phyloP scores from a whole-genome alignment of 2,888 invertebrate species.

The Neoascia interrupta region DNA sequence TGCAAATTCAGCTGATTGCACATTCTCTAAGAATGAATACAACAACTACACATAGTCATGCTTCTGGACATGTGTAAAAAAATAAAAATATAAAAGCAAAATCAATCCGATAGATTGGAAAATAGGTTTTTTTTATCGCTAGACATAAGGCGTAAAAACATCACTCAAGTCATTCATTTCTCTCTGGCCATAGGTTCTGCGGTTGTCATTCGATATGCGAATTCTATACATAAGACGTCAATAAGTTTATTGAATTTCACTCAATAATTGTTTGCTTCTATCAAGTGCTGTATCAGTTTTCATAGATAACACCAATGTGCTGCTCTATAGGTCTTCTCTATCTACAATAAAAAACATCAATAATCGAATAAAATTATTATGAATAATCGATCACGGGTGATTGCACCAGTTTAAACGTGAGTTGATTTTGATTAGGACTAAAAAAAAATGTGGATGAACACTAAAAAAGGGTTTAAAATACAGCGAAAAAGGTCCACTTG shows the following conservation, averaged over 20 bases:
- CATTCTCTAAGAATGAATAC: conserved; percentile 33
- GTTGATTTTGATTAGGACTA: too few relatives aligned
- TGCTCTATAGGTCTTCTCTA: too few relatives aligned
- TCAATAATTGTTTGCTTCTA: conserved; percentile 31
- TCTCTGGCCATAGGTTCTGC: too few relatives aligned
- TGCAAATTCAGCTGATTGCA: conserved; percentile 47
- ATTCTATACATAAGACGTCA: conserved; percentile 7
- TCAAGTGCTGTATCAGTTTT: conserved; percentile 47
- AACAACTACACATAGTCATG: background rate
- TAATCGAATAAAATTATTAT: too few relatives aligned
- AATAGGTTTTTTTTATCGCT: background rate
- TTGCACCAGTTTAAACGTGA: too few relatives aligned
- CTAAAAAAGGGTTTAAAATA: too few relatives aligned
- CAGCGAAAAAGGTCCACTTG: too few relatives aligned
- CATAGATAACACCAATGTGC: conserved; percentile 31
- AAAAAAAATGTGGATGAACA: too few relatives aligned
- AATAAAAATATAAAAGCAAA: too few relatives aligned
- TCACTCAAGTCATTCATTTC: conserved; percentile 26
- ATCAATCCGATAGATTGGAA: conserved; percentile 12
- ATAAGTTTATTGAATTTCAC: conserved; percentile 50
- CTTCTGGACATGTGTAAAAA: too few relatives aligned
- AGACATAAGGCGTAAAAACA: background rate
- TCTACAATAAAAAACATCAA: too few relatives aligned
- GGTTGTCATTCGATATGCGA: conserved; percentile 31
- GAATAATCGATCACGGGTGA: too few relatives aligned